Evolutionary conservation across 2,113 vertebrate genomes (phyloP).

Genomic region (Erpornis zantholeuca): DNA sequence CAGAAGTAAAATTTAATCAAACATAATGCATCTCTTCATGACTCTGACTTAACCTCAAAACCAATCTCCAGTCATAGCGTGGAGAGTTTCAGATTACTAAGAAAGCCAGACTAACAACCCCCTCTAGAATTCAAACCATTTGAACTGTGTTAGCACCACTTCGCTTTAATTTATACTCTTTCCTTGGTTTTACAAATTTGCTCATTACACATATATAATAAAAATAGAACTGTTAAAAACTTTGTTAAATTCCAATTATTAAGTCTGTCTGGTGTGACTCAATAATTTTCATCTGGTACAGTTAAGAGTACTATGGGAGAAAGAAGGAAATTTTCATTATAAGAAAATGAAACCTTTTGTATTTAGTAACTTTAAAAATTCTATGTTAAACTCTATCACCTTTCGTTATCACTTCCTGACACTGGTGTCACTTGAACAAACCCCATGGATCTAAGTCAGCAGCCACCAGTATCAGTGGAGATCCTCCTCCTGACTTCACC

Average conservation of each 20-base stretch:
- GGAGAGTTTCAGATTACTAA: neutral
- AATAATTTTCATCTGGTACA: neutral
- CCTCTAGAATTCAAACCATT: neutral
- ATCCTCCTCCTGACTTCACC: neutral
- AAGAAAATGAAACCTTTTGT: neutral
- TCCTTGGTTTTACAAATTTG: neutral
- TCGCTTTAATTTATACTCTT: neutral
- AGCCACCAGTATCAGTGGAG: neutral
- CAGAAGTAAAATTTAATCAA: neutral
- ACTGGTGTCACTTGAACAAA: neutral
- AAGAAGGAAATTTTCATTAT: neutral
- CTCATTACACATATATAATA: neutral
- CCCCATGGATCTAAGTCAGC: neutral
- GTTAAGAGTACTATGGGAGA: neutral
- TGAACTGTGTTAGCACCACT: neutral
- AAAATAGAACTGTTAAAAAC: neutral
- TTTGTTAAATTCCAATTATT: neutral
- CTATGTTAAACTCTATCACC: neutral
- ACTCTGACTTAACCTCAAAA: neutral
- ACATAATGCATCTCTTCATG: neutral
- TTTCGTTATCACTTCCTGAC: neutral
- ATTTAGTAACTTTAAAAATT: neutral
- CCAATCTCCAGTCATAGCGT: neutral
- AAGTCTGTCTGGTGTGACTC: neutral
- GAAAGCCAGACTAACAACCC: neutral